Evolutionary conservation across 2,888 invertebrate genomes (phyloP), one percentile per base, ranked within the genome.

Genomic region (Hemicrepidius hirtus): DNA sequence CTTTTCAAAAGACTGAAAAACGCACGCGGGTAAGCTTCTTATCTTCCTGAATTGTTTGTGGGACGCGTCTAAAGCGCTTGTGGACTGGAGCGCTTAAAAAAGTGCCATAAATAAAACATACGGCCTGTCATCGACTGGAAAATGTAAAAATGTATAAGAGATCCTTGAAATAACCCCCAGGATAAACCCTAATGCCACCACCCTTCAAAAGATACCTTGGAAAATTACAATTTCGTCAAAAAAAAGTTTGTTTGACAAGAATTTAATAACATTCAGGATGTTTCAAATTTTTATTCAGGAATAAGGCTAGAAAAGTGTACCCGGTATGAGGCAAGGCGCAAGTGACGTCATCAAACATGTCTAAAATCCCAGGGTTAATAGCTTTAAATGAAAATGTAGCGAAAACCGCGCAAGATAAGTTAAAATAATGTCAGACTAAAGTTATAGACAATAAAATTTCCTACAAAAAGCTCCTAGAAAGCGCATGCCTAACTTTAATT

Each of bases 41-140:
- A 60, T 60, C 60, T 60, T 44, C 60, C 60, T 60, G 60, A 60
- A 60, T 60, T 60, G 60, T 60, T 44, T 44, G 60, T 60, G 60
- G 60, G 41, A 24, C 13, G 41, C 60, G 7, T 44, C 60, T 44
- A 60, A 60, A 60, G 60, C 28, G 40, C 60, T 60, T 60, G 41
- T n/a, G 60, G 44, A 28, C 24, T 20, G 16, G 28, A 32, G 24
- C 60, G 24, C 57, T 57, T 60, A 40, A 44, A 60, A 57, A 44
- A 60, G 57, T 57, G 40, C 28, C 41, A 60, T 60, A 60, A 60
- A 60, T 60, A 60, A 60, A 60, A 60, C 60, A 60, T 60, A 37
- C 37, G 53, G 53, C 28, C 53, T 53, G 53, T 21, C 53, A 28
- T 13, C 28, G 24, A 28, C 53, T 53, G 28, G 21, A 53, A 49